Evolutionary conservation across 1,140 invertebrate genomes (phyloP), one percentile per base, ranked within the genome.

Genomic region (Plectrocnemia conspersa): DNA sequence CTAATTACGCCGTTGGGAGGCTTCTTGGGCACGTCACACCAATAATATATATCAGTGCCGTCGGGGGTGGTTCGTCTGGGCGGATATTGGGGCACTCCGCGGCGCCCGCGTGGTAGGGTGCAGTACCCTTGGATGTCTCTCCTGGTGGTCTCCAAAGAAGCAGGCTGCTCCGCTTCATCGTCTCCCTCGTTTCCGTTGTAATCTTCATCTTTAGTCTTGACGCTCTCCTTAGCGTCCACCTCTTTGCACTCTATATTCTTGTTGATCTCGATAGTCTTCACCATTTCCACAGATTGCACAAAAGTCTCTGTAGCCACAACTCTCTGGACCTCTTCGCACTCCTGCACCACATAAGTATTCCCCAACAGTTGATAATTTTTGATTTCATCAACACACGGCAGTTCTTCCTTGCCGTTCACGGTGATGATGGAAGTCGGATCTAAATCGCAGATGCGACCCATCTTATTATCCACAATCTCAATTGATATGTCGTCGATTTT

Each of bases 31-130:
- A 84, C 64, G 71, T 89, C 86, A 74, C 86, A 89, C 86, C 86
- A 88, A 73, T 88, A 89, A 77, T 86, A 87, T 69, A 89, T 84
- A 61, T 82, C 80, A 21, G 86, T 89, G 59, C 86, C 86, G 73
- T 89, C 86, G 21, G 85, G 83, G 27, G 85, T 87, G 61, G 82
- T 79, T 27, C 84, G 77, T 63, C 83, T 83, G n/a, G 85, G 85
- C 58, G 61, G 56, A 60, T 55, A 61, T 41, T 64, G 63, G 46
- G 59, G 59, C 56, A 62, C 61, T 32, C 68, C 64, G 19, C 64
- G 59, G 32, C 58, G 38, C 16, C 58, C 58, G 55, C 64, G 66
- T 16, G 68, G 71, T 47, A 74, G 57, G 9, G 72, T 74, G 60
- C 71, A 70, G 58, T 67, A 70, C 60, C 68, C 68, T 38, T 66